Percentiles rank a stretch among this genome's conserved stretches.
Conservation (phyloP, 2,888 invertebrate species). For the Peribatodes rhomboidaria region DNA sequence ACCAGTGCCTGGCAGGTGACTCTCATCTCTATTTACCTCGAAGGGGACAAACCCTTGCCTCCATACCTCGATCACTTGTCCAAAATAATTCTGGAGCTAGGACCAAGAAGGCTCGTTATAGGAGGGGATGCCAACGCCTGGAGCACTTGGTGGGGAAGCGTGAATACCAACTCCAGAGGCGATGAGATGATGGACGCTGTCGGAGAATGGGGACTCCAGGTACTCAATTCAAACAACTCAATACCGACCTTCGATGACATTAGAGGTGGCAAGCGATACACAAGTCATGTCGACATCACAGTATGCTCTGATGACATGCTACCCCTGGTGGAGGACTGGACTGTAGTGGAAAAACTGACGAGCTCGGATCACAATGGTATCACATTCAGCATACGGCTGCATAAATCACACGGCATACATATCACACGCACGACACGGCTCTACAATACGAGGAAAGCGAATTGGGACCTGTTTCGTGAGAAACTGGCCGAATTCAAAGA, state of each 20-base stretch:
- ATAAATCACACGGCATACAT: neutral
- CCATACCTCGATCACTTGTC: neutral
- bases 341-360: neutral
- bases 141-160: neutral
- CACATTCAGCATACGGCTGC: neutral
- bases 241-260: slow-evolving; percentile 10
- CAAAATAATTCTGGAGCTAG: neutral
- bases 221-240: slow-evolving; percentile 2
- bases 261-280: neutral
- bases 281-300: neutral
- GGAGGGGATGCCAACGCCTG: neutral
- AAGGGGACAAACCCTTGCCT: slow-evolving; percentile 22
- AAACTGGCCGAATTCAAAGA: slow-evolving; percentile 7
- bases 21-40: slow-evolving; percentile 41
- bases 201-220: neutral
- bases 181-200: neutral
- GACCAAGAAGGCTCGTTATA: neutral
- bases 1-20: slow-evolving; percentile 36
- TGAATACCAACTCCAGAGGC: neutral
- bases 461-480: slow-evolving; percentile 7
- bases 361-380: slow-evolving; percentile 4
- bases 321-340: neutral
- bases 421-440: slow-evolving; percentile 31
- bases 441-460: slow-evolving; percentile 4
- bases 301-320: neutral